Evolutionary conservation across 2,113 vertebrate species (phyloP), one percentile per base, ranked within the genome.

Genomic region (Azemiops feae): DNA sequence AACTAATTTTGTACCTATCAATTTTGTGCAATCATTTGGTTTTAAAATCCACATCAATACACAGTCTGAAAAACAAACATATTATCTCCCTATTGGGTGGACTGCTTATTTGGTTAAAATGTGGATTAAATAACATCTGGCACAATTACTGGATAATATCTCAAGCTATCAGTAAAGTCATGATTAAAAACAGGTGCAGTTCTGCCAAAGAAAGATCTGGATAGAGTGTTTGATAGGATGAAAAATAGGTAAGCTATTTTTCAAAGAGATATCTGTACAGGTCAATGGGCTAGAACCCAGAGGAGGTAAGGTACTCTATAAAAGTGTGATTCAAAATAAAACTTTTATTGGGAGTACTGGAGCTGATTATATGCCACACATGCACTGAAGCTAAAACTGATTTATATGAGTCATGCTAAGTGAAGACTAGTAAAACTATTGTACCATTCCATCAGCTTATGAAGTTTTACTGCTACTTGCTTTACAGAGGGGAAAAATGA

Each of bases 371-470:
- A 91, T 55, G 95, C 25, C 16, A 4, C 64, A 39, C 89, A 93
- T 91, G 50, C 86, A 93, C 87, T 14, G 85, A 85, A 94, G 91
- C 60, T 91, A 55, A 92, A 30, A 88, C 50, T 96, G 86, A 89
- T 91, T 93, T 96, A 97, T 92, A 88, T 96, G 94, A 30, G 60
- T 53, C 54, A 94, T 93, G 53, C 90, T 74, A 30, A 93, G 91
- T 94, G 58, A 87, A 1, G 43, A 91, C 39, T 81, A 95, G 93
- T 69, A 60, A 95, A 96, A 93, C 92, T 95, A 87, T 92, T 92
- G 87, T 34, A 58, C 7, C 89, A 91, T 27, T 92, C 95, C 60
- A 92, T 60, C 90, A 91, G 69, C 93, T 92, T 88, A 18, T 7
- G 0, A 93, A 93, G 53, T 92, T 95, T 96, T 88, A 92, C 45